Percentiles rank a stretch among this genome's conserved stretches.
These are phyloP conservation scores for Cydia pomonella DNA, from an alignment of 1,140 invertebrate species.

Conservation along the genomic window DNA sequence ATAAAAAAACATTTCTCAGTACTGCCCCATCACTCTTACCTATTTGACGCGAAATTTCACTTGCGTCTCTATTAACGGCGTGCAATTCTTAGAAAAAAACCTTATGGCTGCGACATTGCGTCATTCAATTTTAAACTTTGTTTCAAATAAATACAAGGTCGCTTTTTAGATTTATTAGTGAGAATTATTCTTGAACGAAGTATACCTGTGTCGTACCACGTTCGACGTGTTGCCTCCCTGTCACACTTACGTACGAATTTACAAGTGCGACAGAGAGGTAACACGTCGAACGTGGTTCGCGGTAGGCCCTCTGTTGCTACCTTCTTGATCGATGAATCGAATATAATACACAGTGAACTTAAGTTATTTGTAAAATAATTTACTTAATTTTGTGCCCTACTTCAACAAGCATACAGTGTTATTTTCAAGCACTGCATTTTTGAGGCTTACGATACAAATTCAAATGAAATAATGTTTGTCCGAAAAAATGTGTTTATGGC, in stretches of 20 bases:
- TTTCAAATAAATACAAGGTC: neutral
- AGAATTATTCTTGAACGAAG: neutral
- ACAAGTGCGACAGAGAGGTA: no score
- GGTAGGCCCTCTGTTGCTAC: no score
- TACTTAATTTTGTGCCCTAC: no score
- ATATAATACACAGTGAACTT: neutral
- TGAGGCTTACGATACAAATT: neutral
- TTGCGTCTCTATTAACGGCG: constrained; percentile 7
- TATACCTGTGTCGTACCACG: neutral
- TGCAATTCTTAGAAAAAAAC: neutral
- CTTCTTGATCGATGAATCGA: constrained; percentile 19
- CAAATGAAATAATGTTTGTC: neutral
- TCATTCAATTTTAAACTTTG: neutral
- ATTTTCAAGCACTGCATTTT: neutral
- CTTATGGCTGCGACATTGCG: neutral
- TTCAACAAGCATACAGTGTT: no score
- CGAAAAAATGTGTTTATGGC: neutral
- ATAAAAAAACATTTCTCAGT: no score
- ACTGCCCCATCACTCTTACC: neutral
- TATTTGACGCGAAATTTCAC: neutral
- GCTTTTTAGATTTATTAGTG: neutral
- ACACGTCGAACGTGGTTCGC: no score
- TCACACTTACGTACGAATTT: no score
- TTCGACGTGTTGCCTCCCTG: no score
- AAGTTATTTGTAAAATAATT: neutral